phyloP scores from a whole-genome alignment of 2,797 vertebrate species.

The Spinibarbus caldwelli region DNA sequence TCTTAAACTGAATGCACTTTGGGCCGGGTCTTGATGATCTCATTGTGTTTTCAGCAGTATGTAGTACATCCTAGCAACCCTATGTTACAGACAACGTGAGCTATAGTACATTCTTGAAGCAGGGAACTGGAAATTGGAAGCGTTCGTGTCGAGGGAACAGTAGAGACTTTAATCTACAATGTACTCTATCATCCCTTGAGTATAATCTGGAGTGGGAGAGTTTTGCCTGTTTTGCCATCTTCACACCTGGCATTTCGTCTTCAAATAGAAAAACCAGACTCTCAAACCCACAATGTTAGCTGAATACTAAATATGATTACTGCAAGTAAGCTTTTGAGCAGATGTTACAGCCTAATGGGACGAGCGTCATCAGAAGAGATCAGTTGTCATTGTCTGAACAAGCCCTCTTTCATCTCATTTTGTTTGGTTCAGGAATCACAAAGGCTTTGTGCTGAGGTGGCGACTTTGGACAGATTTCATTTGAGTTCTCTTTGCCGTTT shows the following conservation, averaged over 20 bases:
- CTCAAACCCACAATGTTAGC: constrained; percentile 26
- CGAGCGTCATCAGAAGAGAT: constrained; percentile 24
- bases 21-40: constrained; percentile 23
- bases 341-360: constrained; percentile 27
- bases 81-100: constrained; percentile 23
- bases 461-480: constrained; percentile 12
- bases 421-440: constrained; percentile 22
- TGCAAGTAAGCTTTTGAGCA: constrained; percentile 38
- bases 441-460: constrained; percentile 14
- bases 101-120: constrained; percentile 22
- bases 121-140: constrained; percentile 8
- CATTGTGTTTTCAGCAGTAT: constrained; percentile 36
- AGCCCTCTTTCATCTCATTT: constrained; percentile 6
- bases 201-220: constrained; percentile 27
- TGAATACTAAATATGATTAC: constrained; percentile 18
- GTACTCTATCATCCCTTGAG: neutral
- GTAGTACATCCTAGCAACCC: constrained; percentile 33
- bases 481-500: neutral
- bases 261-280: constrained; percentile 39
- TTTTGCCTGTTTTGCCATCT: constrained; percentile 21
- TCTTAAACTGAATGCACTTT: neutral
- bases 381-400: constrained; percentile 10
- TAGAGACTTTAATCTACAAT: neutral
- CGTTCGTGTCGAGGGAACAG: neutral
- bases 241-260: constrained; percentile 19